A percentile compares a stretch with the other conserved stretches of the same genome.
Conservation (phyloP, 1,140 invertebrate species). For the Sitodiplosis mosellana region DNA sequence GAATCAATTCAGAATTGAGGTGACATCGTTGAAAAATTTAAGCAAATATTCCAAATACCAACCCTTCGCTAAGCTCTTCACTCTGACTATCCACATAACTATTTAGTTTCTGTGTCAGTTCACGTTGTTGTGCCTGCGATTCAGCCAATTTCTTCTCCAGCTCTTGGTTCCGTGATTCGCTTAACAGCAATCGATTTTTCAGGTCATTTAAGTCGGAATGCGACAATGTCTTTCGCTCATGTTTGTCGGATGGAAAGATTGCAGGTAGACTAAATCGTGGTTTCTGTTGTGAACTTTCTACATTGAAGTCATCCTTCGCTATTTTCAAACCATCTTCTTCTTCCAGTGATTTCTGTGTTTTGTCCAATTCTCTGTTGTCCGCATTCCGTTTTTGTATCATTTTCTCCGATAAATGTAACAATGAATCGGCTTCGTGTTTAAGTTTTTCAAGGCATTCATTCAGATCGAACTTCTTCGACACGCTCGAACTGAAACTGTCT, state of each 20-base stretch:
- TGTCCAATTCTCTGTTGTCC: not conserved
- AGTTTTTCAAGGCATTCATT: conserved; percentile 43
- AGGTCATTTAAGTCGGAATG: conserved; percentile 25
- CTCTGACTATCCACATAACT: conserved; percentile 26
- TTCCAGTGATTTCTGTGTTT: conserved; percentile 11
- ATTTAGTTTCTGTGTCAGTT: conserved; percentile 19
- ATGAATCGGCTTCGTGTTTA: conserved; percentile 41
- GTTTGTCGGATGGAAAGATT: not conserved
- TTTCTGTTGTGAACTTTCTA: not conserved
- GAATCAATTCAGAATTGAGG: no score
- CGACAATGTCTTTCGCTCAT: conserved; percentile 13
- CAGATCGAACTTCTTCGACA: conserved; percentile 25
- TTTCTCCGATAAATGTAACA: conserved; percentile 37
- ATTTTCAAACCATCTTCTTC: conserved; percentile 16
- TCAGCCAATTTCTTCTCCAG: conserved; percentile 35
- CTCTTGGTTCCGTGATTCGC: conserved; percentile 31
- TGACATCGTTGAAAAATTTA: no score
- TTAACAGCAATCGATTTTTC: conserved; percentile 27
- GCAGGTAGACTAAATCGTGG: not conserved
- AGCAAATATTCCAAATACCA: conserved; percentile 17
- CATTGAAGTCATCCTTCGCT: not conserved
- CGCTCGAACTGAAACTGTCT: conserved; percentile 4
- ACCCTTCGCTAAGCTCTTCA: conserved; percentile 41
- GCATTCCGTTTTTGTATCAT: conserved; percentile 9
- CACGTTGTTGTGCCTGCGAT: conserved; percentile 31